Percentiles rank a stretch among this genome's conserved stretches.
Conservation (phyloP, 2,113 vertebrate genomes). For the Spea multiplicata region DNA sequence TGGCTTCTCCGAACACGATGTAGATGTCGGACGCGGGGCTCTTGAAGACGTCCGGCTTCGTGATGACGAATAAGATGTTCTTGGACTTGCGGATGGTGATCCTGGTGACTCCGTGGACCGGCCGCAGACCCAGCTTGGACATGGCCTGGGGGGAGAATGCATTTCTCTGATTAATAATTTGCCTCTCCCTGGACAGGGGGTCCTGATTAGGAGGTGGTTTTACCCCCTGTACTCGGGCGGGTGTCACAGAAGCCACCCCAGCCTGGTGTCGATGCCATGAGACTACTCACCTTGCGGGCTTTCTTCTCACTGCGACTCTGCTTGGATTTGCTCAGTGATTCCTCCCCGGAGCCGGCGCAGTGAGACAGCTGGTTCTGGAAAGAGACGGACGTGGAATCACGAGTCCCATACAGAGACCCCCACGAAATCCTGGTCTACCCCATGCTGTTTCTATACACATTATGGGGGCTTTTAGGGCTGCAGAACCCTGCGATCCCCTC, state of each 20-base stretch:
- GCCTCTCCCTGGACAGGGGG: not conserved
- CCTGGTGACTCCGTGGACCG: conserved; percentile 90
- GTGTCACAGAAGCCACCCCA: not conserved
- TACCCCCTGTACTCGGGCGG: not conserved
- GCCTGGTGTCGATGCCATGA: not conserved
- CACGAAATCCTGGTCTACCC: too few relatives aligned
- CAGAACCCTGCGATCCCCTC: too few relatives aligned
- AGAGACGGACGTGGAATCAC: not conserved
- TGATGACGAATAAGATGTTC: conserved; percentile 96
- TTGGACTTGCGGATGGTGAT: conserved; percentile 98
- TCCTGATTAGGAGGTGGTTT: not conserved
- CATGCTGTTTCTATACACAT: too few relatives aligned
- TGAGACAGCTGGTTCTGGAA: conserved; percentile 63
- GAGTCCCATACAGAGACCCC: too few relatives aligned
- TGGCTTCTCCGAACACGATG: conserved; percentile 94
- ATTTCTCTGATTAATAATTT: too few relatives aligned
- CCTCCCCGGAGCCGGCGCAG: conserved; percentile 73
- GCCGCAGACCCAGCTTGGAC: conserved; percentile 92
- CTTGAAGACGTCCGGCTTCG: conserved; percentile 94
- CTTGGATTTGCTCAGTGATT: conserved; percentile 82
- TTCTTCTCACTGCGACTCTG: conserved; percentile 98
- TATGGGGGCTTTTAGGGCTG: too few relatives aligned
- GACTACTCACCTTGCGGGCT: conserved; percentile 81
- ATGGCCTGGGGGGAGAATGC: conserved; percentile 74
- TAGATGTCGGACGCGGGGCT: conserved; percentile 95